phyloP scores from a whole-genome alignment of 2,113 vertebrate species.

The Acanthochromis polyacanthus region DNA sequence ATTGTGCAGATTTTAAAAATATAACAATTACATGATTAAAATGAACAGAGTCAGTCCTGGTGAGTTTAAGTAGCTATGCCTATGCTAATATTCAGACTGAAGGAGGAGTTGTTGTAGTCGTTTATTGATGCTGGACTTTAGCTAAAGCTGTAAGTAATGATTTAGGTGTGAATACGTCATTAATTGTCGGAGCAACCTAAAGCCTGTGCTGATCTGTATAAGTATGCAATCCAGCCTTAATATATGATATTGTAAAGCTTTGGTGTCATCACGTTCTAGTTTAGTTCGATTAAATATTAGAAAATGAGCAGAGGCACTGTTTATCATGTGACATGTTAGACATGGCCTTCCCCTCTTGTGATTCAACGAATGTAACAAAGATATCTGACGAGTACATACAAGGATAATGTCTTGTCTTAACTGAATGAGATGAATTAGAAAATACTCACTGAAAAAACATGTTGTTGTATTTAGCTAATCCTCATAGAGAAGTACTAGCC shows the following conservation, averaged over 20 bases:
- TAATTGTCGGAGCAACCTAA: not conserved
- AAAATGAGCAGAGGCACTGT: not conserved
- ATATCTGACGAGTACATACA: not conserved
- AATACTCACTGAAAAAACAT: not conserved
- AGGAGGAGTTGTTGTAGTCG: not conserved
- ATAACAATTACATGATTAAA: no score
- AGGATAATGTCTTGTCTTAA: not conserved
- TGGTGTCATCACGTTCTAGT: not conserved
- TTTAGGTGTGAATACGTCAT: not conserved
- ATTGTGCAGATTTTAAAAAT: not conserved
- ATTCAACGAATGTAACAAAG: not conserved
- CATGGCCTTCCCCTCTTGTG: not conserved
- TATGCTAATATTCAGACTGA: not conserved
- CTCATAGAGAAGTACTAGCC: constrained; percentile 12
- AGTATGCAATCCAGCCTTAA: not conserved
- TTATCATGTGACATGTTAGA: constrained; percentile 52
- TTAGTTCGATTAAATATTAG: not conserved
- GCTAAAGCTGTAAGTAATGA: not conserved
- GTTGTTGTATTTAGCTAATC: not conserved
- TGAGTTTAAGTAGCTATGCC: not conserved
- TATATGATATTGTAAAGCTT: no score
- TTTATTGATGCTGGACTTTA: not conserved
- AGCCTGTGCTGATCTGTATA: not conserved
- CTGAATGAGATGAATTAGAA: no score
- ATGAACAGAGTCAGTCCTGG: no score